phyloP scores from a whole-genome alignment of 2,113 vertebrate species.

The Rhinichthys klamathensis region DNA sequence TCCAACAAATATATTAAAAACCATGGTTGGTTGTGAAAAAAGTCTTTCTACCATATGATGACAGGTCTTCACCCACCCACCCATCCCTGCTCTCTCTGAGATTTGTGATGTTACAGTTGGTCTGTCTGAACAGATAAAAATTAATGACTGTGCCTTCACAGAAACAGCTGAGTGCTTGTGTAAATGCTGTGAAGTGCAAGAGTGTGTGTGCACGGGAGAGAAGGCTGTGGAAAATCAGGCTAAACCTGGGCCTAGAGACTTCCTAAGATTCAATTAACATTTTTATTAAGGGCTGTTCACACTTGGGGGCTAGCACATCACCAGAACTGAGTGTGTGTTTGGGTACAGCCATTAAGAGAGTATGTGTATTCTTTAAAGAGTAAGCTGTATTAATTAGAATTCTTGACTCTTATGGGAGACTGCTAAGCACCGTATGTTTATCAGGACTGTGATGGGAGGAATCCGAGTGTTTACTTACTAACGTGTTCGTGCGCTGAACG shows the following conservation, averaged over 20 bases:
- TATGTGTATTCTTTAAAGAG: constrained; percentile 31
- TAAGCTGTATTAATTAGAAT: constrained; percentile 58
- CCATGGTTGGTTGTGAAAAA: background rate
- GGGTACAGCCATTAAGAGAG: constrained; percentile 34
- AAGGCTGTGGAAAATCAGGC: constrained; percentile 19
- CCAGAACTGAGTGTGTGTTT: constrained; percentile 54
- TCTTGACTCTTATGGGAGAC: constrained; percentile 52
- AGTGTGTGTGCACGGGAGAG: constrained; percentile 27
- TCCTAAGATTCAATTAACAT: constrained; percentile 73
- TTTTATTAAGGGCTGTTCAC: constrained; percentile 66
- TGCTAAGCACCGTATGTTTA: constrained; percentile 33
- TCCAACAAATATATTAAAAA: background rate
- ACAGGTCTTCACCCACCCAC: constrained; percentile 35
- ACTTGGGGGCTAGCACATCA: constrained; percentile 44
- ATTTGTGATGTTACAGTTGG: constrained; percentile 72
- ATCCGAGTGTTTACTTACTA: constrained; percentile 14
- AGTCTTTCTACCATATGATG: background rate
- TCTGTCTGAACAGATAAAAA: constrained; percentile 72
- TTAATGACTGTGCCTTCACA: constrained; percentile 70
- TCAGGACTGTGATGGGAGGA: constrained; percentile 27
- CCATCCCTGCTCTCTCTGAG: constrained; percentile 47
- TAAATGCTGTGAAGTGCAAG: constrained; percentile 28
- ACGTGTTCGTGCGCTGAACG: background rate
- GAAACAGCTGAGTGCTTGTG: constrained; percentile 56
- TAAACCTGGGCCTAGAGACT: constrained; percentile 60